Conservation (phyloP, 2,797 vertebrate genomes). For the Molossus alvarezi region DNA sequence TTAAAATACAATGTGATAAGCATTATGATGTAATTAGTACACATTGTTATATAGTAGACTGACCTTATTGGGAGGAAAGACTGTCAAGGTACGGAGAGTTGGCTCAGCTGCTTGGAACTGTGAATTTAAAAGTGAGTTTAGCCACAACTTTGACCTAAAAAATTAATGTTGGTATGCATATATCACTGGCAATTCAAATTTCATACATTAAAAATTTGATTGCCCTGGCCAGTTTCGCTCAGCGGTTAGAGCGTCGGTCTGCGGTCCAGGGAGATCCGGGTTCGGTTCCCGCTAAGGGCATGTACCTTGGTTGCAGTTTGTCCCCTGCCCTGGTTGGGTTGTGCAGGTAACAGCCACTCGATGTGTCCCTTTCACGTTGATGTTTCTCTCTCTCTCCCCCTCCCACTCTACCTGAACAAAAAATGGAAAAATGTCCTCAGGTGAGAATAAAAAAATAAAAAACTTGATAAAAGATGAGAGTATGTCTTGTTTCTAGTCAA, state of each 20-base stretch:
- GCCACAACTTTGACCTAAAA: conserved; percentile 11
- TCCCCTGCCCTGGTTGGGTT: no score
- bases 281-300: no score
- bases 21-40: background rate
- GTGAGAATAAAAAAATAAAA: no score
- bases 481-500: conserved; percentile 19
- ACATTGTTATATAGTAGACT: background rate
- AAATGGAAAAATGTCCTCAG: no score
- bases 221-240: no score
- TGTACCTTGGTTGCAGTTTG: no score
- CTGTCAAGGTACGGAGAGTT: background rate
- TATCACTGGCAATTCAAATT: conserved; percentile 6
- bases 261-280: no score
- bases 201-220: conserved; percentile 53
- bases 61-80: background rate
- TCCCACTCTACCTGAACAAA: no score
- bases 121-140: conserved; percentile 48
- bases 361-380: no score
- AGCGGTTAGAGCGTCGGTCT: no score
- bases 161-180: background rate
- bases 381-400: no score
- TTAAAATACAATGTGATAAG: background rate
- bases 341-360: no score
- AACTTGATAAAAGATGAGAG: conserved; percentile 7
- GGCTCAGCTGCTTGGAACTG: background rate